A percentile compares a stretch with the other conserved stretches of the same genome.
Evolutionary conservation across 2,888 invertebrate species (phyloP).

Genomic region (Mimas tiliae): DNA sequence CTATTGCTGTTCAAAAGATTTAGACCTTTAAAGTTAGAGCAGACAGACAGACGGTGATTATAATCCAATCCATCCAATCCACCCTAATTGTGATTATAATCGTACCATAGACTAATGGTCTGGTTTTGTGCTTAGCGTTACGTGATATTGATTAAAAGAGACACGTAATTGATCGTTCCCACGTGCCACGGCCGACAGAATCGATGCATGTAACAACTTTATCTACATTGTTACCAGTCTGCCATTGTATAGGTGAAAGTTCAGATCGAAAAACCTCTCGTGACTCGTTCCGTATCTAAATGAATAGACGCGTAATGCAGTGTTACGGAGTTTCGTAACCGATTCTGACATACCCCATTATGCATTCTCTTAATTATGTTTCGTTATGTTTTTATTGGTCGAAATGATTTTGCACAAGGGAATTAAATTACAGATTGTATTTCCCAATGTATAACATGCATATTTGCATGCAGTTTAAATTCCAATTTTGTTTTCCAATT

Average conservation of each 20-base stretch:
- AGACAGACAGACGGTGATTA: too few relatives aligned
- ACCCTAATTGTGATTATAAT: background rate
- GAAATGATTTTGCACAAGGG: constrained; percentile 1
- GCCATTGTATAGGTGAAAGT: constrained; percentile 77
- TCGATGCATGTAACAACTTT: constrained; percentile 43
- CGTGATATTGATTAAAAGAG: constrained; percentile 50
- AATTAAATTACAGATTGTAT: constrained; percentile 6
- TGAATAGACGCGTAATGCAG: constrained; percentile 32
- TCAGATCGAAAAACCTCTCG: constrained; percentile 51
- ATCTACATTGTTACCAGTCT: constrained; percentile 53
- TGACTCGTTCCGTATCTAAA: constrained; percentile 44
- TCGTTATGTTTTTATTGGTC: constrained; percentile 15
- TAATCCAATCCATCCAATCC: too few relatives aligned
- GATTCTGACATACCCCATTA: constrained; percentile 21
- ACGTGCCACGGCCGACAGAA: constrained; percentile 54
- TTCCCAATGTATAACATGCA: background rate
- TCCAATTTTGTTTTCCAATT: too few relatives aligned
- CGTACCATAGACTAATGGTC: constrained; percentile 24
- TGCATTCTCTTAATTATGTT: constrained; percentile 24
- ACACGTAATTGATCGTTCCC: constrained; percentile 55
- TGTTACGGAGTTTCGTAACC: constrained; percentile 27
- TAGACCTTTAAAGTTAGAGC: too few relatives aligned
- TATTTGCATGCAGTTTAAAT: background rate
- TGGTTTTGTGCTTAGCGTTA: constrained; percentile 39
- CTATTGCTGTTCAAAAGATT: too few relatives aligned